Evolutionary conservation across 2,113 vertebrate genomes (phyloP).

Genomic region (Emydocephalus ijimae): DNA sequence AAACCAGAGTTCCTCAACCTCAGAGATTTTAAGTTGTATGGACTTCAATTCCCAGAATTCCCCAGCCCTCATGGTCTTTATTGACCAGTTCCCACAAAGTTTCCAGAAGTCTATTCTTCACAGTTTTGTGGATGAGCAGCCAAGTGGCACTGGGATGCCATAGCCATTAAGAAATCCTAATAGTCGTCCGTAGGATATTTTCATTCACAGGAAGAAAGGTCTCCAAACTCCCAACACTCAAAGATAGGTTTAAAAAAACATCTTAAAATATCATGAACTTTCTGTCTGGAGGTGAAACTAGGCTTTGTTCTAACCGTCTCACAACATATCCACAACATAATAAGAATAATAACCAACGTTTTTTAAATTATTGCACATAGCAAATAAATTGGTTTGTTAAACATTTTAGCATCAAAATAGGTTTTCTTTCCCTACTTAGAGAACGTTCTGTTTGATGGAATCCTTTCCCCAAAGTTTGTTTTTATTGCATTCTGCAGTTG

Average conservation of each 20-base stretch:
- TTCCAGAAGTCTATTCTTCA: background rate
- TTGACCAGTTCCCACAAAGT: background rate
- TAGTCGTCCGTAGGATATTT: background rate
- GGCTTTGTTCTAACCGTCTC: background rate
- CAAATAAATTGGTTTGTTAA: slow-evolving; percentile 1
- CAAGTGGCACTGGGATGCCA: background rate
- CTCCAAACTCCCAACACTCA: background rate
- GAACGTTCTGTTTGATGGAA: background rate
- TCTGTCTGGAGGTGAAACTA: background rate
- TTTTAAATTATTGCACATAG: background rate
- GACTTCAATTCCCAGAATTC: background rate
- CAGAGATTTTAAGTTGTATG: background rate
- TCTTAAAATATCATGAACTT: background rate
- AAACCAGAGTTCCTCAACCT: background rate
- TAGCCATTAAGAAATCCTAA: background rate
- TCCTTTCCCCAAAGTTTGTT: slow-evolving; percentile 4
- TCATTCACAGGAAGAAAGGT: background rate
- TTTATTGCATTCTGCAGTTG: slow-evolving; percentile 21
- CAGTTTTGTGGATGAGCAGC: background rate
- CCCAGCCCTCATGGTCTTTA: background rate
- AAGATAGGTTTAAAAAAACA: background rate
- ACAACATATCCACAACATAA: background rate
- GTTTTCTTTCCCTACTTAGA: background rate
- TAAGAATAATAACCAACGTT: background rate
- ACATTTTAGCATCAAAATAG: background rate